These are phyloP conservation scores for Nylanderia fulva DNA, from an alignment of 1,140 invertebrate species.

Conservation along the genomic window DNA sequence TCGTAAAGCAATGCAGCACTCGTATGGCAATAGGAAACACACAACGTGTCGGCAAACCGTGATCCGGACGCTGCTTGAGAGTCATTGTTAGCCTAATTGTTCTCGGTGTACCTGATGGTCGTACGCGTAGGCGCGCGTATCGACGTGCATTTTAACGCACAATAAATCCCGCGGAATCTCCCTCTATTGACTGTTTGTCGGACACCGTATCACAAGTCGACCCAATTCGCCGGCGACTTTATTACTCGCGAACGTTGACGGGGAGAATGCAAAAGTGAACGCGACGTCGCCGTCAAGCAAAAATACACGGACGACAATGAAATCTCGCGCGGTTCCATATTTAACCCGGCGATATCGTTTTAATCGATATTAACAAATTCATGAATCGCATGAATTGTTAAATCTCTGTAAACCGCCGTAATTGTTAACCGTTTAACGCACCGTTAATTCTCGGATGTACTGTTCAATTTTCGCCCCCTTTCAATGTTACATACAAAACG, in stretches of 20 bases:
- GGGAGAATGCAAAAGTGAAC: constrained; percentile 45
- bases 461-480: not conserved
- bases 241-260: constrained; percentile 50
- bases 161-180: constrained; percentile 53
- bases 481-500: not conserved
- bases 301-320: not conserved
- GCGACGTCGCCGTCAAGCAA: not conserved
- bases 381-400: constrained; percentile 10
- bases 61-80: constrained; percentile 43
- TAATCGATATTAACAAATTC: constrained; percentile 43
- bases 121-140: constrained; percentile 29
- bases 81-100: constrained; percentile 58
- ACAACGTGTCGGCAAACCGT: constrained; percentile 12
- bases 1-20: constrained; percentile 4
- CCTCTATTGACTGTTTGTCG: constrained; percentile 32
- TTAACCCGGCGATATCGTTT: not conserved
- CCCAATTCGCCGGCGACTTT: constrained; percentile 65
- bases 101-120: constrained; percentile 17
- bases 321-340: not conserved
- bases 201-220: constrained; percentile 46
- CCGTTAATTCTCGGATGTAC: not conserved
- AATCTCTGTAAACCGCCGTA: not conserved
- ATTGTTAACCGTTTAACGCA: constrained; percentile 6
- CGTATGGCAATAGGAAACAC: constrained; percentile 8
- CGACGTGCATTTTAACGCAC: constrained; percentile 52